A percentile compares a stretch with the other conserved stretches of the same genome.
phyloP scores from a whole-genome alignment of 2,797 vertebrate genomes.

The Acestrorhynchus altus region DNA sequence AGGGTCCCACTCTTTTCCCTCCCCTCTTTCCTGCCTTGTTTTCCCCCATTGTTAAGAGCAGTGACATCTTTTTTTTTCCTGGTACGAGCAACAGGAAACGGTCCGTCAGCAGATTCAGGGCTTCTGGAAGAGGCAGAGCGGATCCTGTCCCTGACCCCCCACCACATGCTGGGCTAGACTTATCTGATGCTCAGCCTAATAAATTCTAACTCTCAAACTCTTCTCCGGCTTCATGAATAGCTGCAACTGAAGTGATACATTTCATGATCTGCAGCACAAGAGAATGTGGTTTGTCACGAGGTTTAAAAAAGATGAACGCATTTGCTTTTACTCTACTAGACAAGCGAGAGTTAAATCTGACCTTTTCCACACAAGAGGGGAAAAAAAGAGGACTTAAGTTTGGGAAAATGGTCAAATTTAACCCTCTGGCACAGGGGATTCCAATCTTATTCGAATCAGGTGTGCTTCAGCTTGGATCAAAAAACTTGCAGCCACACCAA shows the following conservation, averaged over 20 bases:
- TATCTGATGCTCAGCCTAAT: constrained; percentile 20
- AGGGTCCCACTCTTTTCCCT: constrained; percentile 25
- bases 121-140: constrained; percentile 60
- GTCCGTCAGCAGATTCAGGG: constrained; percentile 71
- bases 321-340: no score
- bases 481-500: no score
- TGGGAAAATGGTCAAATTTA: no score
- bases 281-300: no score
- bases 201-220: constrained; percentile 32
- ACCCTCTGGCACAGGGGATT: no score
- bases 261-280: no score
- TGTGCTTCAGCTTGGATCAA: no score
- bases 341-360: no score
- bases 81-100: constrained; percentile 70
- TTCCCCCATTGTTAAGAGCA: constrained; percentile 60
- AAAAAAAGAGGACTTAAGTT: no score
- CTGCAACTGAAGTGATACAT: background rate
- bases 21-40: constrained; percentile 60
- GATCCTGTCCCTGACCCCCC: constrained; percentile 55
- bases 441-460: no score
- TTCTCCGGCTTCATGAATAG: background rate
- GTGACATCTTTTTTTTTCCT: constrained; percentile 47
- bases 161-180: background rate
- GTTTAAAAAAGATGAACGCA: no score
- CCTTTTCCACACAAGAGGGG: no score